phyloP scores from a whole-genome alignment of 1,140 invertebrate species.

The Macrobrachium rosenbergii region DNA sequence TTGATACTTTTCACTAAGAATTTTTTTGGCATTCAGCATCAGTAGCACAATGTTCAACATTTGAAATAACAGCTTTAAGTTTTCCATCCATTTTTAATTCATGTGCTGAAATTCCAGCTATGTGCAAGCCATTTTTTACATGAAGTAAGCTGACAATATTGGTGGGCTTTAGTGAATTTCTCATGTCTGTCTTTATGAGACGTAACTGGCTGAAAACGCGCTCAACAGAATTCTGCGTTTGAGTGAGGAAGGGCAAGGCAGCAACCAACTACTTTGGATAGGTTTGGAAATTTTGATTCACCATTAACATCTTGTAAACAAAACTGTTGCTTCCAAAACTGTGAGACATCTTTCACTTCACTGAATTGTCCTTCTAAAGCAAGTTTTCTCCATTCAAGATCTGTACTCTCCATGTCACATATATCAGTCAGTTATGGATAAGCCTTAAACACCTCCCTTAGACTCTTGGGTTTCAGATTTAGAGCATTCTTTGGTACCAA shows the following conservation, averaged over 20 bases:
- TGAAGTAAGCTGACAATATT: background rate
- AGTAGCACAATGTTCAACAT: background rate
- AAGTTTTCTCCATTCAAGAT: slow-evolving; percentile 36
- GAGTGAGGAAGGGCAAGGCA: slow-evolving; percentile 21
- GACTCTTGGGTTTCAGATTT: background rate
- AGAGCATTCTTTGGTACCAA: slow-evolving; percentile 3
- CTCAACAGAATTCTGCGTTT: slow-evolving; percentile 38
- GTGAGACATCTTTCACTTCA: slow-evolving; percentile 1
- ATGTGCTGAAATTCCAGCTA: slow-evolving; percentile 5
- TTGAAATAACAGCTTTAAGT: background rate
- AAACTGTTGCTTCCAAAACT: slow-evolving; percentile 30
- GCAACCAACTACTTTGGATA: slow-evolving; percentile 34
- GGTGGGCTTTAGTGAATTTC: slow-evolving; percentile 23
- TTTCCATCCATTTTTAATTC: background rate
- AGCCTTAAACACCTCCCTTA: slow-evolving; percentile 1
- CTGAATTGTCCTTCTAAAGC: slow-evolving; percentile 17
- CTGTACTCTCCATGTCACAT: background rate
- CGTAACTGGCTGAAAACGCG: slow-evolving; percentile 25
- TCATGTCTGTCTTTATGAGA: slow-evolving; percentile 6
- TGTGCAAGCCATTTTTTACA: slow-evolving; percentile 12
- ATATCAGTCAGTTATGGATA: slow-evolving; percentile 12
- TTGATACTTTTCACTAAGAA: background rate
- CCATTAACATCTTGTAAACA: slow-evolving; percentile 2
- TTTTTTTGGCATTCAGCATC: background rate
- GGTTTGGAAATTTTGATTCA: slow-evolving; percentile 24